Evolutionary conservation across 37 sponge, comb jelly and placozoan species (phyloP).

Genomic region (Geodia barretti): DNA sequence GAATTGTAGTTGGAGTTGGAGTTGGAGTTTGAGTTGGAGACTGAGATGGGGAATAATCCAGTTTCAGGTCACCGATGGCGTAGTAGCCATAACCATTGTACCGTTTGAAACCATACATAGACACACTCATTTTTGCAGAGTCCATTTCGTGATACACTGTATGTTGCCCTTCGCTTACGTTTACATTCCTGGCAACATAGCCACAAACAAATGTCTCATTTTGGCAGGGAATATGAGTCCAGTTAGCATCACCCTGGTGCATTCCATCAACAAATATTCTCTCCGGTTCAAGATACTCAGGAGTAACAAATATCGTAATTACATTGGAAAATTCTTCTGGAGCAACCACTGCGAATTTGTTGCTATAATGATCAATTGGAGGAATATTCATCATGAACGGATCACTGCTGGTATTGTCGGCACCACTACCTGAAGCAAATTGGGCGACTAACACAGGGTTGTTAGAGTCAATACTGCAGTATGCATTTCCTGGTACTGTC

Average conservation of each 20-base stretch:
- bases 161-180: conserved; percentile 23
- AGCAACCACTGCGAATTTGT: conserved; percentile 39
- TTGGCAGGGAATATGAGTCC: conserved; percentile 11
- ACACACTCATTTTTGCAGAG: not conserved
- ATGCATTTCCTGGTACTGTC: not conserved
- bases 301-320: conserved; percentile 31
- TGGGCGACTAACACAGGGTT: conserved; percentile 44
- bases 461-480: conserved; percentile 42
- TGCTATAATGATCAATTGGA: conserved; percentile 69
- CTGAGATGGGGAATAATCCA: no score
- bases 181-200: conserved; percentile 4
- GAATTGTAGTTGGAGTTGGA: no score
- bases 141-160: conserved; percentile 24
- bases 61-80: no score
- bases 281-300: conserved; percentile 18
- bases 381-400: conserved; percentile 68
- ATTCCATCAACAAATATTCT: conserved; percentile 24
- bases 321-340: conserved; percentile 20
- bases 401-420: conserved; percentile 19
- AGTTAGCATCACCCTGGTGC: not conserved
- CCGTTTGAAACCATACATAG: conserved; percentile 48
- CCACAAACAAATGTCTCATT: conserved; percentile 27
- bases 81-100: conserved; percentile 57
- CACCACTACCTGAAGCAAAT: conserved; percentile 14
- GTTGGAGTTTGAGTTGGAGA: no score